Conservation (phyloP, 2,113 vertebrate genomes). For the Ciconia maguari region DNA sequence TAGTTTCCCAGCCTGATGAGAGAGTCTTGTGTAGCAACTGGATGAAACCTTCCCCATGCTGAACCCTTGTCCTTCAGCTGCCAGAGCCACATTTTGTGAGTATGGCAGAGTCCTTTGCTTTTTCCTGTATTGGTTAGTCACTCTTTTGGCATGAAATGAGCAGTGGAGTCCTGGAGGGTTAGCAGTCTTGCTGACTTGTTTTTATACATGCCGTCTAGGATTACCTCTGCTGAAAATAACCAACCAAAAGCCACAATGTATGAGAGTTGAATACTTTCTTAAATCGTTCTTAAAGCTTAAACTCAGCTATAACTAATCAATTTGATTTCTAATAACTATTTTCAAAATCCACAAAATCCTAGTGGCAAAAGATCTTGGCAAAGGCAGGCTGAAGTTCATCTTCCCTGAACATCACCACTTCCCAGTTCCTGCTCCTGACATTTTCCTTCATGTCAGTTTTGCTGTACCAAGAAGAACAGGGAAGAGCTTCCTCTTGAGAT, state of each 20-base stretch:
- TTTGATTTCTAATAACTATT: slow-evolving; percentile 18
- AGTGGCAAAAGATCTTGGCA: not conserved
- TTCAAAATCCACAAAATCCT: slow-evolving; percentile 9
- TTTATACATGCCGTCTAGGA: not conserved
- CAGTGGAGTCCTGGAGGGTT: not conserved
- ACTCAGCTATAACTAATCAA: not conserved
- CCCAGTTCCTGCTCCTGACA: not conserved
- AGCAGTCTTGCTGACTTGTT: not conserved
- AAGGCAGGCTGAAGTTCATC: not conserved
- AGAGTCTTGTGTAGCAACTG: not conserved
- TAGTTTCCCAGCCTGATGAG: not conserved
- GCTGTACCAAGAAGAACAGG: not conserved
- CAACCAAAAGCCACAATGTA: not conserved
- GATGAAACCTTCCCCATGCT: not conserved
- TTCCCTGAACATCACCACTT: not conserved
- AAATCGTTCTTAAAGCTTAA: not conserved
- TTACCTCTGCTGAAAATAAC: slow-evolving; percentile 1
- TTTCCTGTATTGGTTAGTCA: slow-evolving; percentile 13
- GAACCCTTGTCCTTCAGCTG: not conserved
- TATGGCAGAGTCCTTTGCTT: not conserved
- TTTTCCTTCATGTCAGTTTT: slow-evolving; percentile 35
- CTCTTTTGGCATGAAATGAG: not conserved
- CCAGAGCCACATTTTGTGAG: slow-evolving; percentile 5
- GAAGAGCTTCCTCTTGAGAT: slow-evolving; percentile 15
- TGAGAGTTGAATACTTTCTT: not conserved